A percentile compares a stretch with the other conserved stretches of the same genome.
phyloP scores from a whole-genome alignment of 2,113 vertebrate genomes.

The Charadrius vociferus region DNA sequence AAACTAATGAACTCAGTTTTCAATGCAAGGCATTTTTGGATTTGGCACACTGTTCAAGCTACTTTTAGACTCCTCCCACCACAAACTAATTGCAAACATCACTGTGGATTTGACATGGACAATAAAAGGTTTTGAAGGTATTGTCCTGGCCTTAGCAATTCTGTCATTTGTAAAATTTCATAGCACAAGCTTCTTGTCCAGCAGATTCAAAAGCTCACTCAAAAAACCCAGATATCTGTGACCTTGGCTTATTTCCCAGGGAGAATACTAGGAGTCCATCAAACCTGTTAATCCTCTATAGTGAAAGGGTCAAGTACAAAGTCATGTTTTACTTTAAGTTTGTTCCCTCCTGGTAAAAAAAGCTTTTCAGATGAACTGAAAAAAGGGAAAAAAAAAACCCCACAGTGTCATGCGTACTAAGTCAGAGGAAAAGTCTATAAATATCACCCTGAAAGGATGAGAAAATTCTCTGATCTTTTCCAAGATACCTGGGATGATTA shows the following conservation, averaged over 20 bases:
- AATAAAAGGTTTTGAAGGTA: background rate
- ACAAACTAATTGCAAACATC: background rate
- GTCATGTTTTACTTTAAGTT: background rate
- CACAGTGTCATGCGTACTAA: background rate
- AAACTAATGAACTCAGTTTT: background rate
- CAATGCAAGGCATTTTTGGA: background rate
- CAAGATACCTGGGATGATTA: background rate
- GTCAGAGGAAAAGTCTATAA: background rate
- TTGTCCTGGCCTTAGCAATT: background rate
- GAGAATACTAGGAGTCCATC: background rate
- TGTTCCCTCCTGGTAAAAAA: background rate
- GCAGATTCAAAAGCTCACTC: background rate
- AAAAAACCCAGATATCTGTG: background rate
- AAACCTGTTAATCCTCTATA: background rate
- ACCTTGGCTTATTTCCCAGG: background rate
- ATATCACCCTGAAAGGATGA: slow-evolving; percentile 15
- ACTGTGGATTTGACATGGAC: background rate
- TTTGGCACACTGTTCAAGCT: background rate
- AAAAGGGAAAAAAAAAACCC: background rate
- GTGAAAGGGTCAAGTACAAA: slow-evolving; percentile 13
- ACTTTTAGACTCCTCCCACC: background rate
- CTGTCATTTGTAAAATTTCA: background rate
- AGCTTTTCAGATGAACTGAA: background rate
- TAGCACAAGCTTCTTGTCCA: background rate
- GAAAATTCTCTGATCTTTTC: slow-evolving; percentile 1